Percentiles rank a stretch among this genome's conserved stretches.
phyloP scores from a whole-genome alignment of 2,113 vertebrate species.

The Misgurnus mizolepis region DNA sequence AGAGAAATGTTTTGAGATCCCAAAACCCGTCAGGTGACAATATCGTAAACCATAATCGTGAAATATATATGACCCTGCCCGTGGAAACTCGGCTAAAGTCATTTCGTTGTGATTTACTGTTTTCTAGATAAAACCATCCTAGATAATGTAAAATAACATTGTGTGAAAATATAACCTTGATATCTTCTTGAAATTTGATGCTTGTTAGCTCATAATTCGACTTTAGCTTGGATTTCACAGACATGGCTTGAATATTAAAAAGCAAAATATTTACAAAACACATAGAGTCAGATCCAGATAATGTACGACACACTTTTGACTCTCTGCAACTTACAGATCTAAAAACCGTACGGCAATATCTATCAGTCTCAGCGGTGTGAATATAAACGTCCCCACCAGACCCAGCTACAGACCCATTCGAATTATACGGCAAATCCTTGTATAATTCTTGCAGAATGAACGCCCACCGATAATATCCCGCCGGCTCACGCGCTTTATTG shows the following conservation, averaged over 20 bases:
- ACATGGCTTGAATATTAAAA: conserved; percentile 2
- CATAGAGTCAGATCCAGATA: neutral
- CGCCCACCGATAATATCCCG: conserved; percentile 21
- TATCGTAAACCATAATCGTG: neutral
- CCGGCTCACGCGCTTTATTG: conserved; percentile 37
- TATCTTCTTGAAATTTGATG: no score
- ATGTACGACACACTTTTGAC: neutral
- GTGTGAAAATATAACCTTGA: no score
- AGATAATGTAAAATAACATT: no score
- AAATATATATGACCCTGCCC: no score
- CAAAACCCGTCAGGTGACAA: conserved; percentile 7
- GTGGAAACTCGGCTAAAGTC: no score
- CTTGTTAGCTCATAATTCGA: no score
- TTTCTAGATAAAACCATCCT: no score
- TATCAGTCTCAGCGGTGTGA: conserved; percentile 18
- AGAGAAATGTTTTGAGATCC: conserved; percentile 29
- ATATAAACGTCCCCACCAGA: conserved; percentile 41
- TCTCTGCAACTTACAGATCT: neutral
- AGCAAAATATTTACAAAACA: neutral
- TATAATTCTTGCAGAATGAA: conserved; percentile 37
- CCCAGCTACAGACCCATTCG: conserved; percentile 18
- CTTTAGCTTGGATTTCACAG: no score
- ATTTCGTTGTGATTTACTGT: no score
- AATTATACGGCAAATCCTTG: conserved; percentile 36
- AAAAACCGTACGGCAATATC: neutral